Evolutionary conservation across 2,888 invertebrate species (phyloP).

Genomic region (Monochamus alternatus): DNA sequence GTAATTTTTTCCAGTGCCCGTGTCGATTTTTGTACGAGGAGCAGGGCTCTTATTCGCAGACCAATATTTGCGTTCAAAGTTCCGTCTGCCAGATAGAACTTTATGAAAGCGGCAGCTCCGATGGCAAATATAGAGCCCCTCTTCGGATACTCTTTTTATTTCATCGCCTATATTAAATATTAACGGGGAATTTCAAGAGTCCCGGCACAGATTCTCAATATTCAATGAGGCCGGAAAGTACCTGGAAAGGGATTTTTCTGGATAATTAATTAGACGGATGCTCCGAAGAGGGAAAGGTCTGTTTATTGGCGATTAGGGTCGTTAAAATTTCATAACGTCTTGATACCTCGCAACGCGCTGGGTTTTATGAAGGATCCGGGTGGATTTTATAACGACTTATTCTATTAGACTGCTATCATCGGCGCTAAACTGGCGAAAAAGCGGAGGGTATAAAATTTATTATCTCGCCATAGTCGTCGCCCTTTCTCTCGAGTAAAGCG

Average conservation of each 20-base stretch:
- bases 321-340: conserved; percentile 14
- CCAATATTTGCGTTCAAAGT: neutral
- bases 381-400: neutral
- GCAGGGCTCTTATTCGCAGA: neutral
- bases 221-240: conserved; percentile 11
- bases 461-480: too few species aligned
- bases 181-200: conserved; percentile 19
- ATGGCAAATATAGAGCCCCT: neutral
- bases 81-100: neutral
- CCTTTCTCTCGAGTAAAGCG: too few species aligned
- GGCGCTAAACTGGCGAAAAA: too few species aligned
- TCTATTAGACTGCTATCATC: too few species aligned
- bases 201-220: conserved; percentile 18
- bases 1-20: too few species aligned
- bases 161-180: conserved; percentile 22
- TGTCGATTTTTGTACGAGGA: neutral
- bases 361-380: neutral
- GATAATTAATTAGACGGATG: conserved; percentile 24
- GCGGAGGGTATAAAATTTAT: too few species aligned
- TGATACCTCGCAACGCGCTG: neutral
- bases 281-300: conserved; percentile 9
- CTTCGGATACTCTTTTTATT: conserved; percentile 5
- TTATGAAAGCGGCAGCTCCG: neutral
- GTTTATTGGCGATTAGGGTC: conserved; percentile 20
- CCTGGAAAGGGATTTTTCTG: conserved; percentile 1